phyloP scores from a whole-genome alignment of 1,140 invertebrate genomes.

The Nylanderia fulva region DNA sequence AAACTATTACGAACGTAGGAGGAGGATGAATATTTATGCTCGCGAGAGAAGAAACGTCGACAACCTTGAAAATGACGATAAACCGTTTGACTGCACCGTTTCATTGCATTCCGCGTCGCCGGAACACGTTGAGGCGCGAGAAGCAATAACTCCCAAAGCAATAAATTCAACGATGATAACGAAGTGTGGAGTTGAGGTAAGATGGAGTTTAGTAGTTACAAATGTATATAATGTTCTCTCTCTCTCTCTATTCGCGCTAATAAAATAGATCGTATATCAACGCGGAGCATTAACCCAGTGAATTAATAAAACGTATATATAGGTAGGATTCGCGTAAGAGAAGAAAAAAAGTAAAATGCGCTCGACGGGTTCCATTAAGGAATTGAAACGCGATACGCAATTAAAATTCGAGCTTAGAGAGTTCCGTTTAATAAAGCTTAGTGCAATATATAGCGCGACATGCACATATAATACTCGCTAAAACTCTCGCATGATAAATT shows the following conservation, averaged over 20 bases:
- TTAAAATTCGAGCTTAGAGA: constrained; percentile 35
- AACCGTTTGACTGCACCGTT: constrained; percentile 70
- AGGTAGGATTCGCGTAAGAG: background rate
- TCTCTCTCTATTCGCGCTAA: background rate
- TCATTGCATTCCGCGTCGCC: constrained; percentile 65
- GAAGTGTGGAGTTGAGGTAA: constrained; percentile 5
- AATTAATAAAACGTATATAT: background rate
- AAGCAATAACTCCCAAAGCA: background rate
- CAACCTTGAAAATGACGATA: constrained; percentile 66
- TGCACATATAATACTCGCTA: constrained; percentile 13
- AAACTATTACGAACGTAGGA: constrained; percentile 60
- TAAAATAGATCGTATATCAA: background rate
- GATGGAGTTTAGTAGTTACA: background rate
- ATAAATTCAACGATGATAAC: constrained; percentile 17
- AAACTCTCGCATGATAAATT: constrained; percentile 58
- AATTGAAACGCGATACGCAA: constrained; percentile 40
- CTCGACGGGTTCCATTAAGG: constrained; percentile 5
- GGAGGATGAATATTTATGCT: constrained; percentile 72
- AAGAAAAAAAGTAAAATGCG: background rate
- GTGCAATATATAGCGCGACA: background rate
- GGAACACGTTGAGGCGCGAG: constrained; percentile 1
- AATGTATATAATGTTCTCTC: background rate
- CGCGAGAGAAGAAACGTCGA: constrained; percentile 55
- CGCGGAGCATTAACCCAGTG: background rate
- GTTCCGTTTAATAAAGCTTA: constrained; percentile 39